These are phyloP conservation scores for Leptoteleia sp. DNA, from an alignment of 1,140 invertebrate genomes.

Conservation along the genomic window DNA sequence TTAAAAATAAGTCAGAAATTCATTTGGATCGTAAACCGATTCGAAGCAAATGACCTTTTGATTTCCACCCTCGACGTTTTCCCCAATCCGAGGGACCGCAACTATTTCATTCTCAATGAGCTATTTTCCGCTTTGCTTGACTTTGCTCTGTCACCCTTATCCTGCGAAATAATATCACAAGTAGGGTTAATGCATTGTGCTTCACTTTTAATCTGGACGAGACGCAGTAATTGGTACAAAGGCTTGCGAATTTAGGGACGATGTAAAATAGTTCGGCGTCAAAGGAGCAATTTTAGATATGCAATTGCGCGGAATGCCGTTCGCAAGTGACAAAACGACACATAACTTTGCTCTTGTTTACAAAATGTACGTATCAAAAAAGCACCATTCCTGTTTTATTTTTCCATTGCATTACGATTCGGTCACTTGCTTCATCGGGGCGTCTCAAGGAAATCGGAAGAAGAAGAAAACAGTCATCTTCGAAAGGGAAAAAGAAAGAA, in stretches of 20 bases:
- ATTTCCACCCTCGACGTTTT: conserved; percentile 18
- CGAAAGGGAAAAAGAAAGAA: conserved; percentile 22
- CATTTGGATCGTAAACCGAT: conserved; percentile 1
- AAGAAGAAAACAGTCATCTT: conserved; percentile 6
- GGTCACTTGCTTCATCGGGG: too few relatives aligned
- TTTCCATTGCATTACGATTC: too few relatives aligned
- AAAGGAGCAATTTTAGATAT: conserved; percentile 55
- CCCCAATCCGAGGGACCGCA: conserved; percentile 11
- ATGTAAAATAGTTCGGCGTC: conserved; percentile 51
- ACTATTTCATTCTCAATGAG: conserved; percentile 49
- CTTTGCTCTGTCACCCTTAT: conserved; percentile 38
- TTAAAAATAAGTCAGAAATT: conserved; percentile 1
- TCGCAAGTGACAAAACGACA: conserved; percentile 1
- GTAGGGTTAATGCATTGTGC: conserved; percentile 51
- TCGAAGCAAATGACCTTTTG: conserved; percentile 19
- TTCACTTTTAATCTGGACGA: conserved; percentile 54
- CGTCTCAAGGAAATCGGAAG: conserved; percentile 7
- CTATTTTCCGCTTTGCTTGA: conserved; percentile 31
- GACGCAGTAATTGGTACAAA: conserved; percentile 52
- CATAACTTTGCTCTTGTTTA: too few relatives aligned
- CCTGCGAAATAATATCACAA: conserved; percentile 49
- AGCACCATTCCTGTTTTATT: too few relatives aligned
- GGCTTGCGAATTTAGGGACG: conserved; percentile 28
- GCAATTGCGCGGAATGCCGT: conserved; percentile 41
- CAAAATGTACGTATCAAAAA: too few relatives aligned